phyloP scores from a whole-genome alignment of 2,113 vertebrate genomes.

The Sarotherodon lohbergeri region DNA sequence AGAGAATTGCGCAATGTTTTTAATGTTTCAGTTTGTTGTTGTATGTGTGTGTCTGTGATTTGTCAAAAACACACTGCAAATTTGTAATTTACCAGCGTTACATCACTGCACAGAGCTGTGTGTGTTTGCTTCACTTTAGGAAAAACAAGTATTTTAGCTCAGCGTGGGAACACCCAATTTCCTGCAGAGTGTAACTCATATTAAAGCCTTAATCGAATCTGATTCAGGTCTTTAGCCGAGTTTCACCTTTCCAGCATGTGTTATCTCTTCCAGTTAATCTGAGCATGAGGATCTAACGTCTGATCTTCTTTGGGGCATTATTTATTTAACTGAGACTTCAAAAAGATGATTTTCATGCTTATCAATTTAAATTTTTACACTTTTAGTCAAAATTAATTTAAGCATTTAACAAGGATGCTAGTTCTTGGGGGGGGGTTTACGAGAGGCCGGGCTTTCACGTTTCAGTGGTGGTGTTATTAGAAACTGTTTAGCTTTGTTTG shows the following conservation, averaged over 20 bases:
- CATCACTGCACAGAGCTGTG: not conserved
- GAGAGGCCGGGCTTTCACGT: not conserved
- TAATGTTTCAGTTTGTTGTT: constrained; percentile 36
- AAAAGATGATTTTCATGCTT: not conserved
- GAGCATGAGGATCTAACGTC: not conserved
- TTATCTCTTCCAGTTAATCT: not conserved
- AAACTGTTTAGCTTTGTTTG: not conserved
- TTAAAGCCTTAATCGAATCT: constrained; percentile 9
- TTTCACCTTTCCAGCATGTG: not conserved
- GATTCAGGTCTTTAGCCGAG: not conserved
- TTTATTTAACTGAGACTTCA: not conserved
- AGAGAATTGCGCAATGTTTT: constrained; percentile 59
- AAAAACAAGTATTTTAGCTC: constrained; percentile 35
- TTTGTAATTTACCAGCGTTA: constrained; percentile 31
- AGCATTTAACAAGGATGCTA: not conserved
- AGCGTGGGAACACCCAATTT: constrained; percentile 17
- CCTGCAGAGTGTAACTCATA: constrained; percentile 1
- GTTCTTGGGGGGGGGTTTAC: not conserved
- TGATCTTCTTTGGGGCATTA: not conserved
- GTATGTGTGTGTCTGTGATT: not conserved
- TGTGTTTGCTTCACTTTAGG: constrained; percentile 4
- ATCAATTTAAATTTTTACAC: not conserved
- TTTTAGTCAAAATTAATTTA: not conserved
- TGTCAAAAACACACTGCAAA: constrained; percentile 31
- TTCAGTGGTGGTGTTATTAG: not conserved